phyloP scores from a whole-genome alignment of 2,888 invertebrate species.

The Physocephala rufipes region DNA sequence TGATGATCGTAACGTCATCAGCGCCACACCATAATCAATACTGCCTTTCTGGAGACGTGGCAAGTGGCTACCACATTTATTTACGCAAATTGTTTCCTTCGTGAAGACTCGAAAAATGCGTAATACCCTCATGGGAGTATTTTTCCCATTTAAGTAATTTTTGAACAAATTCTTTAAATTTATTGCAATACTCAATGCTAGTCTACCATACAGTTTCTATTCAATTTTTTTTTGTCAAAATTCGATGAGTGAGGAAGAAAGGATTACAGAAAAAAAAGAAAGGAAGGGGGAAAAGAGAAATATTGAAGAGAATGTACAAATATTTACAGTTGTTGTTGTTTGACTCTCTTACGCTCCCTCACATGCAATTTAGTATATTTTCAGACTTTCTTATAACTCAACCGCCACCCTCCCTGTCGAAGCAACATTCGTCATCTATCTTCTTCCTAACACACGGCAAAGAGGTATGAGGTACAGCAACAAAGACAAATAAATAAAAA shows the following conservation, averaged over 20 bases:
- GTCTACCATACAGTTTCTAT: not conserved
- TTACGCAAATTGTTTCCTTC: not conserved
- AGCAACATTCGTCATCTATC: too few relatives aligned
- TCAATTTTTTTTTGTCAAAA: not conserved
- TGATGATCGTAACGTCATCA: too few relatives aligned
- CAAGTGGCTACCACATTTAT: too few relatives aligned
- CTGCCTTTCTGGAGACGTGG: too few relatives aligned
- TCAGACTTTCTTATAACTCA: too few relatives aligned
- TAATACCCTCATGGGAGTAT: not conserved
- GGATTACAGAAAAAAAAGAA: too few relatives aligned
- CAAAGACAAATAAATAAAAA: too few relatives aligned
- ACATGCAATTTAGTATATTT: not conserved
- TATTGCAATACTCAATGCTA: not conserved
- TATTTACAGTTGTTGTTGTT: slow-evolving; percentile 10
- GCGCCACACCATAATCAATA: too few relatives aligned
- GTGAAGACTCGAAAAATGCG: not conserved
- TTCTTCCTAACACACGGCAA: not conserved
- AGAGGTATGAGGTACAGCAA: too few relatives aligned
- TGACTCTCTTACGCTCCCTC: not conserved
- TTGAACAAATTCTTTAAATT: not conserved
- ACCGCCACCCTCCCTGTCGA: too few relatives aligned
- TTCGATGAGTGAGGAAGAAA: too few relatives aligned
- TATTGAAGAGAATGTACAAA: slow-evolving; percentile 9
- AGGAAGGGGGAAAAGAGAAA: not conserved
- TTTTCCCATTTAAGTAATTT: too few relatives aligned